These are phyloP conservation scores for Mellivora capensis DNA, from an alignment of 2,113 vertebrate genomes.

Conservation along the genomic window DNA sequence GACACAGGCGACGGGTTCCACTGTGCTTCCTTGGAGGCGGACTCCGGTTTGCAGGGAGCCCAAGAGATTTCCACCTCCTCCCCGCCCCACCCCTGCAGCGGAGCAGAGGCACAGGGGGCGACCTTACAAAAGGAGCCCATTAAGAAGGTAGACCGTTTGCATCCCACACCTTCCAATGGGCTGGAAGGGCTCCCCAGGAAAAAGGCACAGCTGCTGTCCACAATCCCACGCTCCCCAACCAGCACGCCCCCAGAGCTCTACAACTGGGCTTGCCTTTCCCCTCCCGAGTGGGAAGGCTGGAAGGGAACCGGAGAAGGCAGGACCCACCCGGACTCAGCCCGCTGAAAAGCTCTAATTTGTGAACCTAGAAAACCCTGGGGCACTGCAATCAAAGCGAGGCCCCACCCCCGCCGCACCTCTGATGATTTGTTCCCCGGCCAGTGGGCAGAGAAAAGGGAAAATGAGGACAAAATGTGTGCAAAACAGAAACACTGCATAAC, in stretches of 20 bases:
- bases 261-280: background rate
- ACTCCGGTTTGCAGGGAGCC: background rate
- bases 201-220: background rate
- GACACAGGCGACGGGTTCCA: background rate
- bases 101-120: background rate
- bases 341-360: conserved; percentile 45
- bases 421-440: conserved; percentile 37
- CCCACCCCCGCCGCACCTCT: conserved; percentile 61
- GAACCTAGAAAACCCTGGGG: conserved; percentile 61
- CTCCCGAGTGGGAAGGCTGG: background rate
- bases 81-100: background rate
- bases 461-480: conserved; percentile 68
- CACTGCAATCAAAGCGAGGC: background rate
- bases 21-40: background rate
- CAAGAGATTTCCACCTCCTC: background rate
- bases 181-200: background rate
- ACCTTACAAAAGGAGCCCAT: background rate
- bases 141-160: background rate
- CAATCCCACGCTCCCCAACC: background rate
- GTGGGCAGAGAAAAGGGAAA: conserved; percentile 65
- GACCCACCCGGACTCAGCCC: background rate
- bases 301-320: background rate
- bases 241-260: background rate
- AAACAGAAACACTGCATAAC: conserved; percentile 57
- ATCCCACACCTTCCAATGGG: conserved; percentile 40